Evolutionary conservation across 2,113 vertebrate genomes (phyloP), one percentile per base, ranked within the genome.

Genomic region (Gadus macrocephalus): DNA sequence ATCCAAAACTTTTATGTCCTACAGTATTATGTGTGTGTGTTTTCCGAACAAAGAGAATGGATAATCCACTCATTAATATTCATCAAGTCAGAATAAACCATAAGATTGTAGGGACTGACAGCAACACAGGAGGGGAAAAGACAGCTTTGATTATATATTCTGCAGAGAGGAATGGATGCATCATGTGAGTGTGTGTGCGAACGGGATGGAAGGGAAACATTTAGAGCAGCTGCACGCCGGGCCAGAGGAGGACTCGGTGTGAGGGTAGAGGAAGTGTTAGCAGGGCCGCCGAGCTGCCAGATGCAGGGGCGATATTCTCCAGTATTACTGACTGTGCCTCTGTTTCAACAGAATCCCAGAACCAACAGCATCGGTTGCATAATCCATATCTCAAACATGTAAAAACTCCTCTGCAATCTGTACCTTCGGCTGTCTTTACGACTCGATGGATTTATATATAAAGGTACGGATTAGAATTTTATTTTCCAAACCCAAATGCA

Each of bases 31-130:
- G 72, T 84, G 76, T 76, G 72, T 84, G 76, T 76, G 62, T 81
- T 82, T 70, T 74, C 42, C 31, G 71, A 35, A 88, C 85, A 89
- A 83, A 87, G 84, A 84, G 85, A 86, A 91, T 82, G 81, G 75
- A 88, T 88, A 88, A 93, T 83, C 78, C 31, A 77, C 12, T 25
- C 71, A 84, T 91, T 91, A 89, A 87, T 89, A 89, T 91, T 91
- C 82, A 89, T 88, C 77, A 79, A 62, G 83, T 85, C 80, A 67
- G 75, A 72, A 72, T 74, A 77, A 75, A 85, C 53, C 28, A 61
- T 31, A 63, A 76, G 70, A 86, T 81, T 73, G 78, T 42, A 14
- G 58, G 60, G 77, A 76, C 76, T 83, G 85, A 87, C 87, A 82
- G 75, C 20, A 53, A 78, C 81, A 81, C 12, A 55, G 53, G 53